phyloP scores from a whole-genome alignment of 2,113 vertebrate species.

The Siniperca knerii region DNA sequence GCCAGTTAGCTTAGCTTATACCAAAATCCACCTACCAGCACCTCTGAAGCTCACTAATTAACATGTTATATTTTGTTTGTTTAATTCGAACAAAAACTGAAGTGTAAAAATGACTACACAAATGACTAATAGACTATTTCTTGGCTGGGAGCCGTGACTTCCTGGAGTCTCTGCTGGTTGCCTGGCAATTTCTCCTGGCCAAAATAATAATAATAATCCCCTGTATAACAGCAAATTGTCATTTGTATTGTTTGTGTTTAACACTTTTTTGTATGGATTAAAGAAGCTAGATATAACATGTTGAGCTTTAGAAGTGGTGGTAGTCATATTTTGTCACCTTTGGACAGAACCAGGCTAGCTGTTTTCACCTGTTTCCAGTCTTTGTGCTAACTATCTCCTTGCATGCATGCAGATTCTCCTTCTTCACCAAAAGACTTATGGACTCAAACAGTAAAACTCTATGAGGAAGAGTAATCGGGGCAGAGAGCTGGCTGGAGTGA shows the following conservation, averaged over 20 bases:
- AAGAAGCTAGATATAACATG: neutral
- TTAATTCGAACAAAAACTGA: neutral
- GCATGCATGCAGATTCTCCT: neutral
- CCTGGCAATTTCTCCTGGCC: neutral
- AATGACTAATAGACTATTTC: neutral
- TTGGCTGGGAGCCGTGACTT: neutral
- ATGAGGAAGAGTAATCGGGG: slow-evolving; percentile 28
- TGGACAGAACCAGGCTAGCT: neutral
- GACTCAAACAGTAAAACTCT: slow-evolving; percentile 7
- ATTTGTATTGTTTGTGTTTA: neutral
- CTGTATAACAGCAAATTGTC: neutral
- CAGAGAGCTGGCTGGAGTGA: slow-evolving; percentile 39
- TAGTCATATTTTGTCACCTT: neutral
- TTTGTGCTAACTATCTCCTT: neutral
- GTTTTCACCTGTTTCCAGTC: neutral
- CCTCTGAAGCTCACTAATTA: neutral
- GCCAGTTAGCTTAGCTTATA: neutral
- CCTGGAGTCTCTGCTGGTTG: neutral
- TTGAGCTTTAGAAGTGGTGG: neutral
- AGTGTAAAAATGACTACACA: neutral
- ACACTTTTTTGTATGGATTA: neutral
- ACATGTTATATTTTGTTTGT: neutral
- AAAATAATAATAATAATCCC: neutral
- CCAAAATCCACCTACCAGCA: neutral
- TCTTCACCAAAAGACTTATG: neutral